A percentile compares a stretch with the other conserved stretches of the same genome.
These are phyloP conservation scores for Acanthurus tractus DNA, from an alignment of 2,797 vertebrate genomes.

Conservation along the genomic window DNA sequence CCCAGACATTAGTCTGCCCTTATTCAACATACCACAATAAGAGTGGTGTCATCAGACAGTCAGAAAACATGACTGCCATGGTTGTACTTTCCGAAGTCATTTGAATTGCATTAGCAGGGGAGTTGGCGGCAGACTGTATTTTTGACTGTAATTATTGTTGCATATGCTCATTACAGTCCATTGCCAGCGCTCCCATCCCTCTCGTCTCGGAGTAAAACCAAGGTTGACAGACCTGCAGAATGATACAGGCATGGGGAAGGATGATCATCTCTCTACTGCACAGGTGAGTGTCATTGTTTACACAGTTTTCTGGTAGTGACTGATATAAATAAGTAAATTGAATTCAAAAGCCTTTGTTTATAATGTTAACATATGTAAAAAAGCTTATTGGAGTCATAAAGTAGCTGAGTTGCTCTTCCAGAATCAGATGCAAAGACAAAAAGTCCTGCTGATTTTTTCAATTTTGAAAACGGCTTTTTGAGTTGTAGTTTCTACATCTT, in stretches of 20 bases:
- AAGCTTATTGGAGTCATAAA: neutral
- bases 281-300: constrained; percentile 67
- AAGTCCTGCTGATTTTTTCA: neutral
- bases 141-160: constrained; percentile 71
- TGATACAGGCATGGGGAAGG: constrained; percentile 49
- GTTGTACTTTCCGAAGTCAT: constrained; percentile 1
- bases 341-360: neutral
- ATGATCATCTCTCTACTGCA: constrained; percentile 36
- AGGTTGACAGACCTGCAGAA: constrained; percentile 44
- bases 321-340: constrained; percentile 5
- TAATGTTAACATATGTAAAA: constrained; percentile 1
- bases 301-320: neutral
- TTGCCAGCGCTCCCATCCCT: constrained; percentile 44
- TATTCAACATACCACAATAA: neutral
- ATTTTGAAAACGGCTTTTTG: too few species aligned
- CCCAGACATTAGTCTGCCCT: neutral
- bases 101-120: constrained; percentile 48
- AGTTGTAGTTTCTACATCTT: neutral
- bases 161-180: constrained; percentile 59
- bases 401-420: neutral
- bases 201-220: constrained; percentile 27
- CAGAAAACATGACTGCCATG: neutral
- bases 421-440: neutral
- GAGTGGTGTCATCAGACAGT: neutral
- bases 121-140: constrained; percentile 40